These are phyloP conservation scores for Bothrops jararaca DNA, from an alignment of 2,113 vertebrate species.

Conservation along the genomic window DNA sequence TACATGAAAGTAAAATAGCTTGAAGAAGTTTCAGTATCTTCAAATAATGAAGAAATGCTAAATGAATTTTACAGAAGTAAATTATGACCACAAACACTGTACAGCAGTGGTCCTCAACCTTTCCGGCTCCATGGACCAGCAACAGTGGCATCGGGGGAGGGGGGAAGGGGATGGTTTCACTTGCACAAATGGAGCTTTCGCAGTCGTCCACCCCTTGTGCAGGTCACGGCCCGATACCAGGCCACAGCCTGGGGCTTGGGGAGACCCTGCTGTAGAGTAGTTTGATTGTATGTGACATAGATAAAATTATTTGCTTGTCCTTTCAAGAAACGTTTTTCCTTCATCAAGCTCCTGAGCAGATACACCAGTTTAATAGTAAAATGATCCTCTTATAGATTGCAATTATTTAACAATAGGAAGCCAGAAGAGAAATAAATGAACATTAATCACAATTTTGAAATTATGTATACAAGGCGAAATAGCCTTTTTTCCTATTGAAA, in stretches of 20 bases:
- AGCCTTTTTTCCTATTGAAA: not conserved
- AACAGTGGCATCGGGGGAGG: too few species aligned
- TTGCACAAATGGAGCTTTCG: too few species aligned
- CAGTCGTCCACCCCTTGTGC: too few species aligned
- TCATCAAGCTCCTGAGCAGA: not conserved
- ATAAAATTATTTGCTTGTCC: not conserved
- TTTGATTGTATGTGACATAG: not conserved
- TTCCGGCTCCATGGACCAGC: too few species aligned
- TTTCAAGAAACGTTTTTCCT: not conserved
- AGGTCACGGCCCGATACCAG: too few species aligned
- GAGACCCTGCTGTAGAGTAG: not conserved
- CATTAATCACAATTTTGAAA: not conserved
- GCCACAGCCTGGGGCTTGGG: too few species aligned
- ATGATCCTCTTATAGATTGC: too few species aligned
- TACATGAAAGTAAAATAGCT: not conserved
- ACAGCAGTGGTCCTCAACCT: not conserved
- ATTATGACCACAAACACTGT: not conserved
- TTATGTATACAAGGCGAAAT: not conserved
- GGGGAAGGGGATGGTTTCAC: too few species aligned
- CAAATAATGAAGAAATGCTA: not conserved
- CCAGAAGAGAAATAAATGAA: not conserved
- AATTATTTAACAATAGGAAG: not conserved
- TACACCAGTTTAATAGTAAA: not conserved
- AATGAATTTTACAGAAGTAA: not conserved
- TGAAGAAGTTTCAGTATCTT: not conserved